Conservation (phyloP, 2,888 invertebrate genomes). For the Hirudinaria manillensis region DNA sequence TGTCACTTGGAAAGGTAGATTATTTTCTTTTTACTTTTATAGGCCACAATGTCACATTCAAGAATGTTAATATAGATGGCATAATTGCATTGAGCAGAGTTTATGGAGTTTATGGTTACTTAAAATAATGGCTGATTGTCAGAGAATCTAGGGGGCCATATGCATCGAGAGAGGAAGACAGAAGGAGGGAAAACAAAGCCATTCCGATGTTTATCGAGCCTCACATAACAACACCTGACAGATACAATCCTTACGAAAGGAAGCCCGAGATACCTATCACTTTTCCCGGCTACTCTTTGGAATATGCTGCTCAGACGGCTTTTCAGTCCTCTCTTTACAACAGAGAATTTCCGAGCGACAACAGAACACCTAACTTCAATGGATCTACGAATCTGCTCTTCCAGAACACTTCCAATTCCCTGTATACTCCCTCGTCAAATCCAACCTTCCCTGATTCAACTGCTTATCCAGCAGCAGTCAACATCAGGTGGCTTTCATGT, state of each 20-base stretch:
- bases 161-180: constrained; percentile 17
- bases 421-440: constrained; percentile 23
- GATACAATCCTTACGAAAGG: constrained; percentile 23
- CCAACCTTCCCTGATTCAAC: constrained; percentile 25
- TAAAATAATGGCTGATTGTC: not conserved
- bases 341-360: constrained; percentile 10
- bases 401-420: constrained; percentile 24
- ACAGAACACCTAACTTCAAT: constrained; percentile 20
- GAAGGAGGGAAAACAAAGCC: constrained; percentile 19
- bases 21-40: too few species aligned
- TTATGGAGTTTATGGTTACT: too few species aligned
- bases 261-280: constrained; percentile 27
- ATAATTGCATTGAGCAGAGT: too few species aligned
- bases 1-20: constrained; percentile 26
- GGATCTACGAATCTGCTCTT: constrained; percentile 26
- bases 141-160: constrained; percentile 19
- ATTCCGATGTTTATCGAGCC: constrained; percentile 16
- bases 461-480: constrained; percentile 28
- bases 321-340: constrained; percentile 24
- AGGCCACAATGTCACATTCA: too few species aligned
- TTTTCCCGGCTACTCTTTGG: constrained; percentile 26
- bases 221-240: constrained; percentile 16
- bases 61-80: too few species aligned
- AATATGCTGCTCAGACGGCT: constrained; percentile 26
- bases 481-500: constrained; percentile 11